Conservation (phyloP, 2,888 invertebrate genomes). For the Nebria salina region DNA sequence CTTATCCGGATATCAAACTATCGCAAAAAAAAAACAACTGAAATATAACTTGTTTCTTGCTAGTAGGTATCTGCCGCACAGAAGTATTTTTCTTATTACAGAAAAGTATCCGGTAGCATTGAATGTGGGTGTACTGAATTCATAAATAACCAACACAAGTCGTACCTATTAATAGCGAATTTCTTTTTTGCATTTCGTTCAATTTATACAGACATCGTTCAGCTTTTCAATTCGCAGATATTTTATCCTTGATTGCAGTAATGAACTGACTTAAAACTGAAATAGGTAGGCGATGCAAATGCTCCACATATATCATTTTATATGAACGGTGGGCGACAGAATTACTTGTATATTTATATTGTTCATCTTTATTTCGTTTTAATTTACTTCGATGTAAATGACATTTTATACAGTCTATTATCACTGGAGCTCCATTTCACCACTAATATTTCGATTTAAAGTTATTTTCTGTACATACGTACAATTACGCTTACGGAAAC, state of each 20-base stretch:
- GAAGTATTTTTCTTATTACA: not conserved
- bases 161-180: not conserved
- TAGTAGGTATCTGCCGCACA: not conserved
- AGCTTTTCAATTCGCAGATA: not conserved
- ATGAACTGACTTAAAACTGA: not conserved
- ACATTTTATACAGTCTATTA: too few species aligned
- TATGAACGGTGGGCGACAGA: not conserved
- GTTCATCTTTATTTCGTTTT: not conserved
- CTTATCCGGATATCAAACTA: conserved; percentile 38
- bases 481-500: too few species aligned
- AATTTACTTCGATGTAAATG: too few species aligned
- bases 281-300: not conserved
- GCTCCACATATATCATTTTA: not conserved
- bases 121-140: conserved; percentile 30
- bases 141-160: conserved; percentile 5
- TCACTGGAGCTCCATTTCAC: too few species aligned
- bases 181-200: not conserved
- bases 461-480: too few species aligned
- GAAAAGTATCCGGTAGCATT: not conserved
- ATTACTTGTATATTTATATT: not conserved
- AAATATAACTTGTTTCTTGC: conserved; percentile 4
- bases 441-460: too few species aligned
- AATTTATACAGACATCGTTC: not conserved
- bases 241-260: not conserved
- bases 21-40: conserved; percentile 27